These are phyloP conservation scores for Calyptomena viridis DNA, from an alignment of 2,113 vertebrate genomes.

Conservation along the genomic window DNA sequence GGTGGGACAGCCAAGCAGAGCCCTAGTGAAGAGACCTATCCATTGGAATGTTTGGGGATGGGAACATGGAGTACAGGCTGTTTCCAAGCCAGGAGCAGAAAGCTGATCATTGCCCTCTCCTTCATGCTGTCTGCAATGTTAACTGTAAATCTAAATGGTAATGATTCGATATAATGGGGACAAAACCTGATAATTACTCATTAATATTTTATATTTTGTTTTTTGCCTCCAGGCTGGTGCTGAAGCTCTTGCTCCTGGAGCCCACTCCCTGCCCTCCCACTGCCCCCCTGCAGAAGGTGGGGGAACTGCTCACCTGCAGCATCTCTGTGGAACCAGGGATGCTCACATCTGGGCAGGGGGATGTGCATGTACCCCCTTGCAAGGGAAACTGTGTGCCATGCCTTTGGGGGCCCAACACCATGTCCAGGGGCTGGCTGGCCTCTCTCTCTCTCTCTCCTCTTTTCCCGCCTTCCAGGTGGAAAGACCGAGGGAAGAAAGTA, in stretches of 20 bases:
- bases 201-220: background rate
- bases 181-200: background rate
- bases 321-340: background rate
- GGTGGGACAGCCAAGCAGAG: background rate
- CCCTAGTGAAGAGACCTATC: background rate
- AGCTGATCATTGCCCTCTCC: background rate
- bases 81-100: background rate
- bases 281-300: background rate
- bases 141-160: background rate
- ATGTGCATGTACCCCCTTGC: background rate
- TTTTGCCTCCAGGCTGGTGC: background rate
- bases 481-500: background rate
- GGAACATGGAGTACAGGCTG: background rate
- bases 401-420: background rate
- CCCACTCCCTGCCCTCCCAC: background rate
- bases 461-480: background rate
- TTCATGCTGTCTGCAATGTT: fast-evolving
- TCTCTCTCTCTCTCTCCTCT: background rate
- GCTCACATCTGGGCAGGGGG: background rate
- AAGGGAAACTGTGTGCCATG: background rate
- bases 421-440: background rate
- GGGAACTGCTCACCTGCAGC: background rate
- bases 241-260: background rate
- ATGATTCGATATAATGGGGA: background rate
- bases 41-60: background rate